Base-by-base conservation (phyloP, 37 sponge, comb jelly and placozoan species). In the Hormiphora californensis region DNA sequence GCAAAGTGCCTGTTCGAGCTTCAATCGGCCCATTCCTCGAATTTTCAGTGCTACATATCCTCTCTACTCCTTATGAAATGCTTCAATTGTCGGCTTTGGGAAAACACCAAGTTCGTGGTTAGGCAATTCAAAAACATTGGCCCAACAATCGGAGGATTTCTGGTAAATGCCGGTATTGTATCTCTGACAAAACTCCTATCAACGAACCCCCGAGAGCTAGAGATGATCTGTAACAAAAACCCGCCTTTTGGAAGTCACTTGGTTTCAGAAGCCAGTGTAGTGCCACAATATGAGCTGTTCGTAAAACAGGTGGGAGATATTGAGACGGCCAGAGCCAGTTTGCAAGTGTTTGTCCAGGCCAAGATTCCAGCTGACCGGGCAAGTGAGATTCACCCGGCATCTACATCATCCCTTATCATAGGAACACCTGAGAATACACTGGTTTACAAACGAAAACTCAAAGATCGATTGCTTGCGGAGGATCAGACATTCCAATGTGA, bases 121-220 rank as follows among this genome's bases (percentile, higher is more conserved):
- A 91, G 92, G 63, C 99, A 98, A 88, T 63, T 98, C 46, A 94
- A 98, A 33, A 93, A 93, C 54, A 91, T 98, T 63, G 99, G 89
- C 19, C 81, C 81, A 1, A 41, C 43, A 30, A 23, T 73, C 23
- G 81, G 81, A 36, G 19, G 43, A 22, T 73, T 33, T 22, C 90
- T 98, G 85, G 99, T 94, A n/a, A 95, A 98, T 91, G 95, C 99
- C 65, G 95, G 99, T 0, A 89, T 95, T 39, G 93, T 90, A 23
- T 85, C 89, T 19, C 92, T 98, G 32, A 39, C 87, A 12, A 92
- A 92, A 55, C 54, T 98, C 0, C 39, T 41, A 0, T 63, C 69
- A 0, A 88, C 92, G 27, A 91, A 91, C 51, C 95, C 99, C n/a
- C 86, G 99, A 54, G 94, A 98, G 85, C 89, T 98, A 21, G 99